Base-by-base conservation (phyloP, 2,113 vertebrate genomes). In the Xerus inauris region DNA sequence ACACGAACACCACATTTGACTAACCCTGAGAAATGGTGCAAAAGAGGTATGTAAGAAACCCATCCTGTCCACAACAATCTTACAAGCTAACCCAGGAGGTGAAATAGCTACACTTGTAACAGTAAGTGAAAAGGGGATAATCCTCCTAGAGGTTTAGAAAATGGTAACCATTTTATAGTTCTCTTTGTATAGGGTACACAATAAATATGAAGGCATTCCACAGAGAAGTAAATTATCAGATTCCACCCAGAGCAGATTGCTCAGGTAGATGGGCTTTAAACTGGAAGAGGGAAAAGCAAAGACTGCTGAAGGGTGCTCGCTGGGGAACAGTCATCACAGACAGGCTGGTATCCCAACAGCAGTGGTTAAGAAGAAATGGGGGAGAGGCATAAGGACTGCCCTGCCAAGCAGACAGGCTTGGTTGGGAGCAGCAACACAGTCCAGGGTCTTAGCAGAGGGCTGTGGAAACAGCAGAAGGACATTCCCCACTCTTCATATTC, bases 321-420 rank as follows among this genome's bases (percentile, higher is more conserved):
- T 24, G 7, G 22, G 14, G 54, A 59, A 45, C 7, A 45, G 10
- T 32, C 28, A 16, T 6, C 57, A 28, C n/a, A 17, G n/a, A 9
- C n/a, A 67, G 11, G 28, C 26, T 45, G 57, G 62, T 12, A 10
- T 0, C 10, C 38, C 42, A 64, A 32, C 12, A 47, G 59, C 30
- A 2, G 11, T 0, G 19, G 26, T 47, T 6, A 6, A 0, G 22
- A 8, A 30, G 51, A 72, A 59, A 30, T 22, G 40, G 22, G 1
- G 5, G 20, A 73, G 40, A 57, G 14, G 10, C 16, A 2, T 5
- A 49, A 59, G 9, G 19, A 65, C 30, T 6, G 32, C 20, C 35
- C 75, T 30, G 2, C 30, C 24, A 1, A 81, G 87, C 22, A 24
- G 22, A 77, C 19, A 1, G 47, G 17, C 42, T 30, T 20, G 22